Base-by-base conservation (phyloP, 2,797 vertebrate genomes). In the Coccyzus lansbergi region DNA sequence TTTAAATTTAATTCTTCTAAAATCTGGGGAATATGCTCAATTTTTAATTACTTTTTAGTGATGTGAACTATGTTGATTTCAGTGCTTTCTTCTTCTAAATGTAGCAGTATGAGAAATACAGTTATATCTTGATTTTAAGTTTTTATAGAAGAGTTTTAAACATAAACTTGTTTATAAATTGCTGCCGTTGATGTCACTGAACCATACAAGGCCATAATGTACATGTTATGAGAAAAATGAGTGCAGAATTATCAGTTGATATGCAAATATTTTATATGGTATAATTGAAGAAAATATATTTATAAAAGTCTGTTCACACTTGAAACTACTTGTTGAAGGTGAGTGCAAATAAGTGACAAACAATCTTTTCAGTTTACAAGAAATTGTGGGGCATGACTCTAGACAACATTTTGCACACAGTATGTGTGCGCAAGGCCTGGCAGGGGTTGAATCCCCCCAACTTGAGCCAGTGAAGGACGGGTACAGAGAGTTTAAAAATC, bases 1-100 rank as follows among this genome's bases (percentile, higher is more conserved):
- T 91, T 76, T 89, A 48, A n/a, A 29, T 40, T 36, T 87, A 92
- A 79, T 63, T 14, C 38, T 94, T 95, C 86, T 21, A 55, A 85
- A 92, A 36, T 74, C 88, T 71, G 90, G 21, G 13, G 10, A 67
- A 53, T 69, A 65, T 40, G 7, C 10, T 25, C 7, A n/a, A 7
- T 22, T 59, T 79, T 67, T 63, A 1, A 20, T 70, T 12, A 63
- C 14, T 44, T 44, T 78, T 40, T 68, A 4, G 15, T 70, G 16
- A 2, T 40, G 20, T 4, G 40, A 40, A 31, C 13, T 40, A 13
- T 21, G 56, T 63, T 63, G 25, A 53, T 88, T 55, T 48, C 15
- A 46, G 8, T 74, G 3, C 24, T 84, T 85, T 9, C 7, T 92
- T 33, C 18, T 75, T 85, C 18, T 79, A 9, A 55, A 53, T 6